A percentile compares a stretch with the other conserved stretches of the same genome.
These are phyloP conservation scores for Drosophila truncata DNA, from an alignment of 1,140 invertebrate genomes.

Conservation along the genomic window DNA sequence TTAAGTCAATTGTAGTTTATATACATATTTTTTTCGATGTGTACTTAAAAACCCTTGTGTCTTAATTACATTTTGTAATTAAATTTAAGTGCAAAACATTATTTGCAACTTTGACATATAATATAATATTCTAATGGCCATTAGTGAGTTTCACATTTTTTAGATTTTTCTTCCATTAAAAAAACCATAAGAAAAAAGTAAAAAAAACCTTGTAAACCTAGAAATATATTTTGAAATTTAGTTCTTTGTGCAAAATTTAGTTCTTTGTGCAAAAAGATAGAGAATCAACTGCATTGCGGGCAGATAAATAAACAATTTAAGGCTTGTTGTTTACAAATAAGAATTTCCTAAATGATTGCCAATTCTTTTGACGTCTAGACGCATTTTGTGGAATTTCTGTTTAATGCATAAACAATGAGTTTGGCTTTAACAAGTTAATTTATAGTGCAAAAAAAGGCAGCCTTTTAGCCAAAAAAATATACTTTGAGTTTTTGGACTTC, in stretches of 20 bases:
- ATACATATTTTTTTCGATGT: neutral
- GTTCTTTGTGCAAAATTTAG: too few species aligned
- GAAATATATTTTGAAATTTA: neutral
- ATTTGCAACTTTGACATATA: neutral
- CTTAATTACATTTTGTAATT: slow-evolving; percentile 16
- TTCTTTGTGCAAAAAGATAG: too few species aligned
- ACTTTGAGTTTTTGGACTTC: neutral
- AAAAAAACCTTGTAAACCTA: neutral
- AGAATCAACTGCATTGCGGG: neutral
- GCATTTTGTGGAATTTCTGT: neutral
- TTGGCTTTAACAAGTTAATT: slow-evolving; percentile 1
- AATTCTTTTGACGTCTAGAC: slow-evolving; percentile 2
- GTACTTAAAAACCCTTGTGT: neutral
- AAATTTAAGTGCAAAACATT: neutral
- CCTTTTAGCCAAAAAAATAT: neutral
- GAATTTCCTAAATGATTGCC: neutral
- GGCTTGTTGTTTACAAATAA: slow-evolving; percentile 7
- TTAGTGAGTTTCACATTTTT: neutral
- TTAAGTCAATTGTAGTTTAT: neutral
- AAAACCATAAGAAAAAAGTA: neutral
- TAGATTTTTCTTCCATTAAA: neutral
- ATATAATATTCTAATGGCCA: neutral
- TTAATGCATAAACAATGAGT: slow-evolving; percentile 4
- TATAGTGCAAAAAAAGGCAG: neutral
- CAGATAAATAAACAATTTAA: slow-evolving; percentile 4